phyloP scores from a whole-genome alignment of 2,797 vertebrate genomes.

The Spea hammondii region DNA sequence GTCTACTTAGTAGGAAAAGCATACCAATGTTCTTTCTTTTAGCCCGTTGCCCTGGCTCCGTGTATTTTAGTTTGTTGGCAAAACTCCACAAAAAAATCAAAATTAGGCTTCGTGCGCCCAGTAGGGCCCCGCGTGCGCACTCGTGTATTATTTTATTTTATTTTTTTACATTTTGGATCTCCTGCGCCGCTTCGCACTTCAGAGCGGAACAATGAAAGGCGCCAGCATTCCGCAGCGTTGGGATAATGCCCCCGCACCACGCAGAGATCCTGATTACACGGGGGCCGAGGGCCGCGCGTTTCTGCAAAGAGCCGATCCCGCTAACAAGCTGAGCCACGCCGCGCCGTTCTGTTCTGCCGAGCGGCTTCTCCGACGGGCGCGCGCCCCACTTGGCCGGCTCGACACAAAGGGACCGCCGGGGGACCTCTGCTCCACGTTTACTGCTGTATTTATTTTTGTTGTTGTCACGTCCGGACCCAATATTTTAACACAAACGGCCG shows the following conservation, averaged over 20 bases:
- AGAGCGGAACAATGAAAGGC: background rate
- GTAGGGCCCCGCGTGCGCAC: conserved; percentile 24
- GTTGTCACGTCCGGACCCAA: conserved; percentile 11
- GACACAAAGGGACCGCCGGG: conserved; percentile 28
- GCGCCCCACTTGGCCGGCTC: conserved; percentile 1
- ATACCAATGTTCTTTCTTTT: conserved; percentile 34
- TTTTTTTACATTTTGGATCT: conserved; percentile 1
- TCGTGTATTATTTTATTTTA: background rate
- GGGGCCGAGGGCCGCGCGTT: conserved; percentile 10
- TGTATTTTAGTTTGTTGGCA: conserved; percentile 40
- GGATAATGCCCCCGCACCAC: conserved; percentile 20
- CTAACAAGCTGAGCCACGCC: conserved; percentile 31
- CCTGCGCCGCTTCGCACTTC: conserved; percentile 17
- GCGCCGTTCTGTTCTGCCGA: conserved; percentile 19
- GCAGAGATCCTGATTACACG: conserved; percentile 39
- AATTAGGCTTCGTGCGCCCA: conserved; percentile 46
- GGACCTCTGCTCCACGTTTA: background rate
- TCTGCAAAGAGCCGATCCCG: conserved; percentile 41
- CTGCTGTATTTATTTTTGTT: background rate
- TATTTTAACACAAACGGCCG: conserved; percentile 28
- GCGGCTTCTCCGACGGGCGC: conserved; percentile 23
- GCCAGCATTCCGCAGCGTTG: background rate
- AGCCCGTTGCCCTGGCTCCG: conserved; percentile 10
- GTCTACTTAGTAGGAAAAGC: conserved; percentile 43
- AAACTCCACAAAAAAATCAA: conserved; percentile 29